Conservation (phyloP, 2,113 vertebrate genomes). For the Heliornis fulica region DNA sequence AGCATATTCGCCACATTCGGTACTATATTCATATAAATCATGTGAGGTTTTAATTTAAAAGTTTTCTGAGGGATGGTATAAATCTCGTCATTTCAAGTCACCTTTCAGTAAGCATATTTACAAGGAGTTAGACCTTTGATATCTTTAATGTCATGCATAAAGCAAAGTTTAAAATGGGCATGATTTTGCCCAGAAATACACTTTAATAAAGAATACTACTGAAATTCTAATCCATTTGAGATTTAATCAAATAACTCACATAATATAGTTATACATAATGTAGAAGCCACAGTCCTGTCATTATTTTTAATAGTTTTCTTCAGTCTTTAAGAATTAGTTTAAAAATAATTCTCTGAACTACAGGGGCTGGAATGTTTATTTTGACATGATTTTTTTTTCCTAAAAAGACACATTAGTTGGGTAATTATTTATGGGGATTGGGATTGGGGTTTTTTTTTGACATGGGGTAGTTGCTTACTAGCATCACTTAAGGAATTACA, state of each 20-base stretch:
- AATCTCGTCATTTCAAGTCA: background rate
- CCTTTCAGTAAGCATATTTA: background rate
- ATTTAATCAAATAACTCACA: background rate
- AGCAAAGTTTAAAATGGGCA: background rate
- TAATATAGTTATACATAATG: background rate
- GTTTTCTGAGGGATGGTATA: background rate
- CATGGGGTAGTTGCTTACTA: background rate
- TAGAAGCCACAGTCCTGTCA: background rate
- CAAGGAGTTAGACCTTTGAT: background rate
- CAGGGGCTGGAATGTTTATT: background rate
- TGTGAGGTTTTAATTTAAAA: background rate
- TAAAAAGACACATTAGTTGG: background rate
- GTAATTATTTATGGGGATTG: background rate
- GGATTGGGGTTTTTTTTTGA: too few species aligned
- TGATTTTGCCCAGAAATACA: conserved; percentile 15
- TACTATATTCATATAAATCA: background rate
- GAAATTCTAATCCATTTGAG: background rate
- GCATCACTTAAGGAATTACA: background rate
- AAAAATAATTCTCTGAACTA: background rate
- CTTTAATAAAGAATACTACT: background rate
- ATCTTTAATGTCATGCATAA: background rate
- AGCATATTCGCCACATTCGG: background rate
- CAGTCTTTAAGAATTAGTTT: background rate
- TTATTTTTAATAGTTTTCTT: conserved; percentile 29
- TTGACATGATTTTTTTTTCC: background rate